phyloP scores from a whole-genome alignment of 2,888 invertebrate species.

The Oscheius sp. region DNA sequence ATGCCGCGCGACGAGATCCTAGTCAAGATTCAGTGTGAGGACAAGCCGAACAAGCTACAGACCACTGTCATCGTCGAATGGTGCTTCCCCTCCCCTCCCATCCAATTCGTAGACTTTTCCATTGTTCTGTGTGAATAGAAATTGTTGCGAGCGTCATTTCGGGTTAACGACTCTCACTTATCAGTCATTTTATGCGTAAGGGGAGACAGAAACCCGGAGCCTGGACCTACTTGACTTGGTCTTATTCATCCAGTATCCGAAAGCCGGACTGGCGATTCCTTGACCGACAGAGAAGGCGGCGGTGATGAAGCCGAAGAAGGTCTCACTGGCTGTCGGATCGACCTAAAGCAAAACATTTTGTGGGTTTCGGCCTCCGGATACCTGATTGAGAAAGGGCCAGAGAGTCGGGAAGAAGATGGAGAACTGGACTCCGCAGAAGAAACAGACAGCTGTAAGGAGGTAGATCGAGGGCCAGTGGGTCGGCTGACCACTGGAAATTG shows the following conservation, averaged over 20 bases:
- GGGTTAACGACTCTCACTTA: not conserved
- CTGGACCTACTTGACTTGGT: slow-evolving; percentile 48
- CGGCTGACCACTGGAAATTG: slow-evolving; percentile 23
- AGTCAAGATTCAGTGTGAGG: too few relatives aligned
- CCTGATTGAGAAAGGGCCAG: slow-evolving; percentile 53
- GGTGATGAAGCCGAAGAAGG: slow-evolving; percentile 57
- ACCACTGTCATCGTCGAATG: too few relatives aligned
- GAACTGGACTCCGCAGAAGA: slow-evolving; percentile 58
- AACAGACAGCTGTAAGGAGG: slow-evolving; percentile 52
- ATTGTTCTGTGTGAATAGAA: not conserved
- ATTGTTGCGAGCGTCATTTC: slow-evolving; percentile 8
- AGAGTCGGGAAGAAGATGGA: slow-evolving; percentile 59
- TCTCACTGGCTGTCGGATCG: slow-evolving; percentile 53
- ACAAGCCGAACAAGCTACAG: too few relatives aligned
- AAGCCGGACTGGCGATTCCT: slow-evolving; percentile 52
- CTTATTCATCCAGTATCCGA: slow-evolving; percentile 58
- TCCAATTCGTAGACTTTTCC: too few relatives aligned
- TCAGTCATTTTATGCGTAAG: not conserved
- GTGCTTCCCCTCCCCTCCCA: too few relatives aligned
- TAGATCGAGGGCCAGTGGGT: slow-evolving; percentile 58
- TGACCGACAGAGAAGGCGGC: slow-evolving; percentile 58
- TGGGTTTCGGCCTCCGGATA: not conserved
- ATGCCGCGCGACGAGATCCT: too few relatives aligned
- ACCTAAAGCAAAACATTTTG: slow-evolving; percentile 34
- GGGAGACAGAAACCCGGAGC: too few relatives aligned